These are phyloP conservation scores for Polydrusus cervinus DNA, from an alignment of 2,888 invertebrate genomes.

Conservation along the genomic window DNA sequence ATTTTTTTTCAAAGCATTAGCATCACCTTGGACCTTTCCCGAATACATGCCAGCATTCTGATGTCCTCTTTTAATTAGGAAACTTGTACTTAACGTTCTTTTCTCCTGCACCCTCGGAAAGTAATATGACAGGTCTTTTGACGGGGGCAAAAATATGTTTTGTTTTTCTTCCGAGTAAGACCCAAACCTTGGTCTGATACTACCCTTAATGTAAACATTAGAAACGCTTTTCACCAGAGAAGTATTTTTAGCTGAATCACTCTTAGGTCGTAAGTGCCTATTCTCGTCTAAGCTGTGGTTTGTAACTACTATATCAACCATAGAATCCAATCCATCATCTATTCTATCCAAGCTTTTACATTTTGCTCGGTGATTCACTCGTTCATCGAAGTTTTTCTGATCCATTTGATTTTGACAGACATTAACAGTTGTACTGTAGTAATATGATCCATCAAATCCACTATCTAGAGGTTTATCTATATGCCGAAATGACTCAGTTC, in stretches of 20 bases:
- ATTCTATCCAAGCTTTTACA: slow-evolving; percentile 87
- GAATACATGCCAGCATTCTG: slow-evolving; percentile 80
- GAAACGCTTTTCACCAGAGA: slow-evolving; percentile 64
- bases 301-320: slow-evolving; percentile 82
- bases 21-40: slow-evolving; percentile 72
- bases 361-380: slow-evolving; percentile 59
- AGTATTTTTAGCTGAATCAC: slow-evolving; percentile 64
- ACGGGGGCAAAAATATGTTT: slow-evolving; percentile 67
- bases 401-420: slow-evolving; percentile 50
- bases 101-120: slow-evolving; percentile 70
- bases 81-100: slow-evolving; percentile 69
- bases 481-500: slow-evolving; percentile 61
- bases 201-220: slow-evolving; percentile 56
- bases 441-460: slow-evolving; percentile 55
- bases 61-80: slow-evolving; percentile 78
- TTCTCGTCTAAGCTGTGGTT: slow-evolving; percentile 59
- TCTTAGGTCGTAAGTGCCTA: slow-evolving; percentile 59
- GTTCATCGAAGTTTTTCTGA: slow-evolving; percentile 52
- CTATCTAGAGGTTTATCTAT: slow-evolving; percentile 42
- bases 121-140: slow-evolving; percentile 69
- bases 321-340: slow-evolving; percentile 80
- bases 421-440: slow-evolving; percentile 56
- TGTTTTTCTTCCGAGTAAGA: slow-evolving; percentile 67
- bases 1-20: slow-evolving; percentile 60
- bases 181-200: slow-evolving; percentile 56